phyloP scores from a whole-genome alignment of 2,888 invertebrate species.

The Meliscaeva auricollis region DNA sequence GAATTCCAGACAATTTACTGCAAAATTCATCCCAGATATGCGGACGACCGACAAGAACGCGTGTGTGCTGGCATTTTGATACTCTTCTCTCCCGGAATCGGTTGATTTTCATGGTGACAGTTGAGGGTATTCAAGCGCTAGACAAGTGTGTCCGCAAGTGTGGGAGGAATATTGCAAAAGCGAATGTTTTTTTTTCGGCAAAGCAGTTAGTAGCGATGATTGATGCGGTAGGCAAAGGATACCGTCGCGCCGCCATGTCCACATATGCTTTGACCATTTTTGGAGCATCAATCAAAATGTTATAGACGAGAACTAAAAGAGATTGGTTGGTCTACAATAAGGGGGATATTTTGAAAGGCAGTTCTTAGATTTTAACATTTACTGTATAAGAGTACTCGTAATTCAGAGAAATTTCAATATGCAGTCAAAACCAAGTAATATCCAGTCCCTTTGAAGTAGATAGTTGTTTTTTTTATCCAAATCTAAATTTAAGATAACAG shows the following conservation, averaged over 20 bases:
- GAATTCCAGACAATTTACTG: slow-evolving; percentile 67
- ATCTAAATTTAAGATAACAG: no score
- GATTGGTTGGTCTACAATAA: not conserved
- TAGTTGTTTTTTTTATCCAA: no score
- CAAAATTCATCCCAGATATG: slow-evolving; percentile 18
- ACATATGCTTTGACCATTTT: slow-evolving; percentile 7
- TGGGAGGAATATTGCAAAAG: not conserved
- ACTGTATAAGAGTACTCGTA: no score
- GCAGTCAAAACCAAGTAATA: no score
- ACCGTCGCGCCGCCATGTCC: no score
- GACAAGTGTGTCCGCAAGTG: slow-evolving; percentile 60
- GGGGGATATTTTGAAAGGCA: no score
- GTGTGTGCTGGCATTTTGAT: slow-evolving; percentile 3
- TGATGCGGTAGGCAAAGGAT: slow-evolving; percentile 31
- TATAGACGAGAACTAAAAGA: not conserved
- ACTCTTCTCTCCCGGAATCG: slow-evolving; percentile 40
- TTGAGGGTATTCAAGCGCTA: slow-evolving; percentile 46
- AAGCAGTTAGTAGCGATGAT: slow-evolving; percentile 44
- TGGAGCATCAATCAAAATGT: not conserved
- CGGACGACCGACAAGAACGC: not conserved
- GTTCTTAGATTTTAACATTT: no score
- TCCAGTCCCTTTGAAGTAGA: no score
- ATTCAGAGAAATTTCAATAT: no score
- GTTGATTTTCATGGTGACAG: slow-evolving; percentile 49
- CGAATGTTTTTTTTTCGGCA: slow-evolving; percentile 31